A percentile compares a stretch with the other conserved stretches of the same genome.
Conservation (phyloP, 2,797 vertebrate genomes). For the Coilia nasus region DNA sequence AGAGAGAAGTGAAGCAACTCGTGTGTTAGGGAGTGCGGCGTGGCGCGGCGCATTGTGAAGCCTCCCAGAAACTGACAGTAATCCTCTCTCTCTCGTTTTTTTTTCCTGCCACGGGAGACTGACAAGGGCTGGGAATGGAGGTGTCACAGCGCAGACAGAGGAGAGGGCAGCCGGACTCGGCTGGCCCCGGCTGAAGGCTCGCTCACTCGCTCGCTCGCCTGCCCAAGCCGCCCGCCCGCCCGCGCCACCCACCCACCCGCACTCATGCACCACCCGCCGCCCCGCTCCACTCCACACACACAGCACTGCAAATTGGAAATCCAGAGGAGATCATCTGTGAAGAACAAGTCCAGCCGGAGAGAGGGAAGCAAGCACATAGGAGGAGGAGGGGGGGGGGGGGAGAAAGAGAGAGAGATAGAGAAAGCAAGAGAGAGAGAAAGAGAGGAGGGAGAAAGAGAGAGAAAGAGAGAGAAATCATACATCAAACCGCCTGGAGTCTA, state of each 20-base stretch:
- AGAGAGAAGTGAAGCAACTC: constrained; percentile 6
- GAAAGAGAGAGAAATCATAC: neutral
- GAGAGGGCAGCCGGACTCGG: constrained; percentile 42
- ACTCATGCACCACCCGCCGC: constrained; percentile 61
- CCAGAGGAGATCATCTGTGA: constrained; percentile 78
- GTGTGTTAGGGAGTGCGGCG: constrained; percentile 12
- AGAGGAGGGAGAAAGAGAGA: constrained; percentile 2
- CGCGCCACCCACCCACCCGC: constrained; percentile 54
- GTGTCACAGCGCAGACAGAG: constrained; percentile 69
- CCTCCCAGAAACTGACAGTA: constrained; percentile 74
- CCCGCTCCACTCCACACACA: constrained; percentile 67
- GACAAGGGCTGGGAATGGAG: constrained; percentile 72
- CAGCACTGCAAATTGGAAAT: constrained; percentile 75
- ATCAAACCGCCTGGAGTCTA: constrained; percentile 10
- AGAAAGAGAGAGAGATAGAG: neutral
- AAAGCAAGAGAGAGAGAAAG: neutral
- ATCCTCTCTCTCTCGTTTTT: constrained; percentile 70
- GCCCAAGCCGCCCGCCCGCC: constrained; percentile 64
- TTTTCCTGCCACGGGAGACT: constrained; percentile 60
- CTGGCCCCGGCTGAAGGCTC: constrained; percentile 23
- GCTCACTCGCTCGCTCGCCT: constrained; percentile 51
- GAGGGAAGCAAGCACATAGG: constrained; percentile 47
- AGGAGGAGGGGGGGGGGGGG: neutral
- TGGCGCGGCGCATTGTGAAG: constrained; percentile 24
- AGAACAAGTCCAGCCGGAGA: constrained; percentile 65